Evolutionary conservation across 1,140 invertebrate species (phyloP).

Genomic region (Helicoverpa armigera): DNA sequence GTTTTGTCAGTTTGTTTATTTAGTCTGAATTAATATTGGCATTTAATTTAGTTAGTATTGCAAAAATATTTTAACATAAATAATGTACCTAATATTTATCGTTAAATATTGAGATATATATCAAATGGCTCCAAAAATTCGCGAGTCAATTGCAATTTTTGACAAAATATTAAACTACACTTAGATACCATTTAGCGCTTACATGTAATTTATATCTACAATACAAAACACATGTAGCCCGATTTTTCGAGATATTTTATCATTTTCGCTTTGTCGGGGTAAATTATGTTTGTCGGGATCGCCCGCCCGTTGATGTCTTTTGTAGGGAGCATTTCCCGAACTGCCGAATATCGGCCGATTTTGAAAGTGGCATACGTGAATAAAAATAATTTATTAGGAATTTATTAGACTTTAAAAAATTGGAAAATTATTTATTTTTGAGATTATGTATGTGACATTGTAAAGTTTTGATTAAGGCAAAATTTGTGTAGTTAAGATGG

Average conservation of each 20-base stretch:
- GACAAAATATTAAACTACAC: not conserved
- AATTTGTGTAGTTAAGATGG: too few species aligned
- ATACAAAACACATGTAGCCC: not conserved
- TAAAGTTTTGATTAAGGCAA: too few species aligned
- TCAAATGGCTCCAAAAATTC: not conserved
- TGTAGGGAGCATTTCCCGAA: constrained; percentile 42
- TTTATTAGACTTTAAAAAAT: not conserved
- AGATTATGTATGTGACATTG: not conserved
- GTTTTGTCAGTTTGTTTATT: constrained; percentile 17
- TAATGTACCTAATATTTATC: not conserved
- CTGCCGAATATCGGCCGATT: not conserved
- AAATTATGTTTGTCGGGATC: not conserved
- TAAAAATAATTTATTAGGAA: not conserved
- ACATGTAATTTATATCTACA: constrained; percentile 1
- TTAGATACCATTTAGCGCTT: constrained; percentile 21
- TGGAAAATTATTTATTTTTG: not conserved
- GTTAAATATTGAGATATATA: not conserved
- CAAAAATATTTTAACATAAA: not conserved
- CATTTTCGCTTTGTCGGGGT: not conserved
- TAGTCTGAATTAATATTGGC: constrained; percentile 1
- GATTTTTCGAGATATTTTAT: not conserved
- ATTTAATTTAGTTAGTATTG: not conserved
- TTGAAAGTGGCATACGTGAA: not conserved
- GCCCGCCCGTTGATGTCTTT: constrained; percentile 67
- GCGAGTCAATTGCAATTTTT: not conserved